Evolutionary conservation across 2,797 vertebrate species (phyloP).

Genomic region (Apodemus agrarius): DNA sequence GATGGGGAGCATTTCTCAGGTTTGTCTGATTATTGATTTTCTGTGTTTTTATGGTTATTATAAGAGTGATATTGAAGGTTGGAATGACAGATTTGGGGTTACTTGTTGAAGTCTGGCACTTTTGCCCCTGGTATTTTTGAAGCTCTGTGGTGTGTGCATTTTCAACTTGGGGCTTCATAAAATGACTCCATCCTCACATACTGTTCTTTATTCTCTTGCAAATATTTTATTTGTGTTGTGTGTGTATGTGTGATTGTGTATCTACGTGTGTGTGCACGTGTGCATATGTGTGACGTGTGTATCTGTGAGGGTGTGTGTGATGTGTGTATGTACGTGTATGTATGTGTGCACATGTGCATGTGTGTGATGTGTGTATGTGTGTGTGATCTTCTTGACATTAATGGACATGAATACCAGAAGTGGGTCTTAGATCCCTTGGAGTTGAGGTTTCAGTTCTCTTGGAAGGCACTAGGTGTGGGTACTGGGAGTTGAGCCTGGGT

Average conservation of each 20-base stretch:
- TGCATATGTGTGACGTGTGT: too few relatives aligned
- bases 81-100: neutral
- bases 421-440: neutral
- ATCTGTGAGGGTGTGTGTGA: too few relatives aligned
- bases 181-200: neutral
- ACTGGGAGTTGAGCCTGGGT: neutral
- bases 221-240: neutral
- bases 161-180: neutral
- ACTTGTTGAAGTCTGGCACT: neutral
- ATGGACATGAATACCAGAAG: neutral
- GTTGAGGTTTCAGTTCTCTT: neutral
- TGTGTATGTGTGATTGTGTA: neutral
- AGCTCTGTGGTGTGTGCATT: neutral
- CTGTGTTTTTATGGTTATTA: neutral
- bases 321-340: neutral
- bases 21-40: neutral
- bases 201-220: neutral
- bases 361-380: neutral
- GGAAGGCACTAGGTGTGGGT: neutral
- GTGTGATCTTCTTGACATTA: neutral
- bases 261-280: neutral
- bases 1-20: neutral
- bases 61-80: neutral
- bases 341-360: rapidly evolving
- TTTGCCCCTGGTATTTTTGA: neutral